phyloP scores from a whole-genome alignment of 2,888 invertebrate genomes.

The Gasteruption jaculator region DNA sequence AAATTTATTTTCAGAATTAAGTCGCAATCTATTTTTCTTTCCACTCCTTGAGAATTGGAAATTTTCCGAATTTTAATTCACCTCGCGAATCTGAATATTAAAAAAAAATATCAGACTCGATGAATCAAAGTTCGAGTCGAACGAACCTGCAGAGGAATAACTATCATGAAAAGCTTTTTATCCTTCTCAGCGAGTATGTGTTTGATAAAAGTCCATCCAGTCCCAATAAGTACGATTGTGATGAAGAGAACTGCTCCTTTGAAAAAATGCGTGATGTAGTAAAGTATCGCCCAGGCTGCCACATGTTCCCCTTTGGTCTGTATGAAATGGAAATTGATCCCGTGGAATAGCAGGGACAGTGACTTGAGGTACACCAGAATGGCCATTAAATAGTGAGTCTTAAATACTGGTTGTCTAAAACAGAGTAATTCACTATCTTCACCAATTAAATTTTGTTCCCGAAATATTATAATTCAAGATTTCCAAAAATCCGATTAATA shows the following conservation, averaged over 20 bases:
- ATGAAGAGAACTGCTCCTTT: conserved; percentile 93
- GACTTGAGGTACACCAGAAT: conserved; percentile 89
- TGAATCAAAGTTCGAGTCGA: too few species aligned
- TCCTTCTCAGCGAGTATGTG: conserved; percentile 94
- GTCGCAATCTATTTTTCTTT: too few species aligned
- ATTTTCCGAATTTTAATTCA: background rate
- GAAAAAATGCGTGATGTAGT: conserved; percentile 94
- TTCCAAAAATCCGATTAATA: conserved; percentile 9
- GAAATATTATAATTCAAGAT: conserved; percentile 1
- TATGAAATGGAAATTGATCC: conserved; percentile 91
- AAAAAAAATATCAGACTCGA: conserved; percentile 7
- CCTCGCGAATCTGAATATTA: background rate
- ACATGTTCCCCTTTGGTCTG: conserved; percentile 89
- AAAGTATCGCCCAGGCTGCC: conserved; percentile 96
- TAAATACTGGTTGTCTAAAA: conserved; percentile 74
- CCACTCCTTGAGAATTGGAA: background rate
- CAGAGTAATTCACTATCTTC: conserved; percentile 12
- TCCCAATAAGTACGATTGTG: conserved; percentile 92
- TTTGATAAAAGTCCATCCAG: conserved; percentile 99
- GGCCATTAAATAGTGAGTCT: conserved; percentile 97
- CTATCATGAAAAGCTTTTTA: conserved; percentile 95
- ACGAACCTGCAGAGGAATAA: conserved; percentile 96
- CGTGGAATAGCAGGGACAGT: conserved; percentile 89
- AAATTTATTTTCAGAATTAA: too few species aligned
- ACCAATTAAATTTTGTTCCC: conserved; percentile 4